A percentile compares a stretch with the other conserved stretches of the same genome.
Conservation (phyloP, 2,888 invertebrate genomes). For the Strigamia crassipes region DNA sequence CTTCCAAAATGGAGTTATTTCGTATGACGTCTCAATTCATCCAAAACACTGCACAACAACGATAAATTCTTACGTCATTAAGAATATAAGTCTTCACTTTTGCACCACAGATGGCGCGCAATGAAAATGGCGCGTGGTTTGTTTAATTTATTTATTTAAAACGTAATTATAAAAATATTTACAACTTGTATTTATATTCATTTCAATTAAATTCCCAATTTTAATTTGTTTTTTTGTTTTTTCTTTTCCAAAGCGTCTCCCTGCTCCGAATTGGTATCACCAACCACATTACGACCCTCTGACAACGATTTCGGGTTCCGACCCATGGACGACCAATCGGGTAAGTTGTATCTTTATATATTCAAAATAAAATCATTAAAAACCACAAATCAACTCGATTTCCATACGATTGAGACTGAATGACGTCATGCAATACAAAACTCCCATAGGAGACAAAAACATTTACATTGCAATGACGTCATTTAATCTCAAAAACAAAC, state of each 20-base stretch:
- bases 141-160: too few relatives aligned
- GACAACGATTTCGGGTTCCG: background rate
- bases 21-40: too few relatives aligned
- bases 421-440: background rate
- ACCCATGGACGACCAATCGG: background rate
- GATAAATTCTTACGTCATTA: too few relatives aligned
- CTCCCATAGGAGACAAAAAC: background rate
- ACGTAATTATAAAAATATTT: too few relatives aligned
- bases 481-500: background rate
- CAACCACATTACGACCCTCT: background rate
- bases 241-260: background rate
- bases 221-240: background rate
- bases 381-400: background rate
- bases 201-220: background rate
- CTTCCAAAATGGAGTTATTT: too few relatives aligned
- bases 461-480: background rate
- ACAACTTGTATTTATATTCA: too few relatives aligned
- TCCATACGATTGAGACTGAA: background rate
- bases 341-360: background rate
- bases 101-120: too few relatives aligned
- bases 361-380: background rate
- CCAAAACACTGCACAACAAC: too few relatives aligned
- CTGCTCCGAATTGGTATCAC: background rate
- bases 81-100: too few relatives aligned
- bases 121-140: too few relatives aligned